These are phyloP conservation scores for Vidua chalybeata DNA, from an alignment of 2,113 vertebrate species.

Conservation along the genomic window DNA sequence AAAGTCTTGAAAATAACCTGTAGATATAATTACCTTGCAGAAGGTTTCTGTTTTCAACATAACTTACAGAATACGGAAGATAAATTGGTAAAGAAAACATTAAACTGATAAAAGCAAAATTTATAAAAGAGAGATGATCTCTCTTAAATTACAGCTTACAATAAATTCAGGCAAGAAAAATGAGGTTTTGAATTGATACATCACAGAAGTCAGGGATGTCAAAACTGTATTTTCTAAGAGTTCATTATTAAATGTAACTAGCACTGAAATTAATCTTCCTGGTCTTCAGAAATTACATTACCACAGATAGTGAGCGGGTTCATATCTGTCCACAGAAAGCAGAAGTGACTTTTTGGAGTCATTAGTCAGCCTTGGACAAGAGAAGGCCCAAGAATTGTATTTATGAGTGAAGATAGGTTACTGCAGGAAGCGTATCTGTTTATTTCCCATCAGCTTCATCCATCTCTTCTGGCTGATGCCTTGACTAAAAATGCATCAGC, in stretches of 20 bases:
- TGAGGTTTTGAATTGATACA: not conserved
- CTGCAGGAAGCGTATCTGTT: not conserved
- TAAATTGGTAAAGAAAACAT: not conserved
- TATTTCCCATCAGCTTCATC: not conserved
- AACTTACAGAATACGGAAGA: not conserved
- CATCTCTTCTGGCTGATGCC: not conserved
- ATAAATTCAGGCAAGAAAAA: constrained; percentile 1
- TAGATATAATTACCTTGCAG: not conserved
- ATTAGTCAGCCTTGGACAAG: not conserved
- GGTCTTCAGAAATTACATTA: constrained; percentile 6
- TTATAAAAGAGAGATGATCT: not conserved
- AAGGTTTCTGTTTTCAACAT: not conserved
- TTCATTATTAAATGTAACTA: not conserved
- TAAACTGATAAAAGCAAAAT: not conserved
- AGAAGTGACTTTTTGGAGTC: not conserved
- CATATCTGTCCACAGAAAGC: not conserved
- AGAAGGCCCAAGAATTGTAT: not conserved
- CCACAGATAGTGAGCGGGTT: not conserved
- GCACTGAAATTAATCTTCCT: not conserved
- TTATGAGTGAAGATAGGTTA: not conserved
- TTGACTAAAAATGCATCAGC: not conserved
- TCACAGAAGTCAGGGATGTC: constrained; percentile 1
- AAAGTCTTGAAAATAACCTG: not conserved
- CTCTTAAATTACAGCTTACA: not conserved
- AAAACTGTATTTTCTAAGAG: constrained; percentile 3